Conservation (phyloP, 1,140 invertebrate species). For the Meloidogyne floridensis region DNA sequence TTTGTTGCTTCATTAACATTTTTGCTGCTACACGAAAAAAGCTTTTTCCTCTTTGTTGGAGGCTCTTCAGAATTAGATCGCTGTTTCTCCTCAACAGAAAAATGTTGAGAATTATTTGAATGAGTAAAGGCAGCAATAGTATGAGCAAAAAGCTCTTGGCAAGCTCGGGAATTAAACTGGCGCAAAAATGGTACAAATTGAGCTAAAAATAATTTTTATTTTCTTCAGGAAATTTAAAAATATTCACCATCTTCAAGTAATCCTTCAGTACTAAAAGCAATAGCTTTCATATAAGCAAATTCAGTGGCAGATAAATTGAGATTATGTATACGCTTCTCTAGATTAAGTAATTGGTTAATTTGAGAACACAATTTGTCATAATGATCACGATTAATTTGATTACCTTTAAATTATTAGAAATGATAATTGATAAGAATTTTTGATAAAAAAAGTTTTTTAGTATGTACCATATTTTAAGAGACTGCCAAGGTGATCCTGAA, state of each 20-base stretch:
- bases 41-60: not conserved
- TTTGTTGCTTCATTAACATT: no score
- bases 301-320: constrained; percentile 80
- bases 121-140: constrained; percentile 60
- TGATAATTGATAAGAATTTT: not conserved
- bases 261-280: constrained; percentile 72
- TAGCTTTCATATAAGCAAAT: constrained; percentile 85
- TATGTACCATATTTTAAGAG: constrained; percentile 66
- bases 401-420: constrained; percentile 33
- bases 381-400: constrained; percentile 51
- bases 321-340: constrained; percentile 75
- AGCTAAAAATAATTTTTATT: constrained; percentile 2
- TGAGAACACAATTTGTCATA: constrained; percentile 71
- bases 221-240: not conserved
- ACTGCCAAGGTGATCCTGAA: constrained; percentile 73
- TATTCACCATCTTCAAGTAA: constrained; percentile 20
- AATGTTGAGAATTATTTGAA: not conserved
- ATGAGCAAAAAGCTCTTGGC: constrained; percentile 74
- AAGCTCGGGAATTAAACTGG: constrained; percentile 76
- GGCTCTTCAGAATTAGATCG: not conserved
- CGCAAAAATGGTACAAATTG: constrained; percentile 69
- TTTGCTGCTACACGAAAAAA: not conserved
- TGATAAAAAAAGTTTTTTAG: not conserved
- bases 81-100: constrained; percentile 2
- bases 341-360: constrained; percentile 63